Base-by-base conservation (phyloP, 2,797 vertebrate genomes). In the Acipenser ruthenus region DNA sequence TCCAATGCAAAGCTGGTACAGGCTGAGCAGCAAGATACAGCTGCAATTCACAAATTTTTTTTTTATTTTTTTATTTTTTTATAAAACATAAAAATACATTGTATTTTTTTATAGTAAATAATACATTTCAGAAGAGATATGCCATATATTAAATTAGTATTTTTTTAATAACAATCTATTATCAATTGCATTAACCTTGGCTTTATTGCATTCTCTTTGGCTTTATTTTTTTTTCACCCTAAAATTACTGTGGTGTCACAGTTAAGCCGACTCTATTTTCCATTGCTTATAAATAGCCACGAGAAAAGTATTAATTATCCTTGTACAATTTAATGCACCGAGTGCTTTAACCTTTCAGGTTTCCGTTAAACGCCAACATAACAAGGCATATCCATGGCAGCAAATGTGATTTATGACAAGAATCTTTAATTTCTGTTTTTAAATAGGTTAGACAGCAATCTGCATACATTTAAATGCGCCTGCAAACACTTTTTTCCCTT, bases 261-360 rank as follows among this genome's bases (percentile, higher is more conserved):
- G 91, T 90, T 91, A 90, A 92, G 92, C 90, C 79, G 87, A 94
- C 91, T 94, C 84, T 89, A 91, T 95, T 96, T 98, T 92, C 93
- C 90, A 92, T 94, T 94, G 94, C 93, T 94, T 92, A 95, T 96
- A 97, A 98, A 98, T 93, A 97, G 95, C 95, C 92, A 92, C 91
- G 90, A 96, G 95, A 96, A 92, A 94, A 96, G 93, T 97, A 98
- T 97, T 99, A 98, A 99, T 99, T 99, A 97, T 96, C 93, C 92
- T 90, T 90, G 94, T 96, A 94, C 93, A 91, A 95, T 98, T 98
- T 97, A 99, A 97, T 96, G 96, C 94, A 92, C 92, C 90, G 81
- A 90, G 91, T 95, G 87, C 89, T 96, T 96, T 96, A 99, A 99
- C 96, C 96, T 98, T 98, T 98, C 93, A 96, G 94, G 93, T 98